Evolutionary conservation across 2,888 invertebrate genomes (phyloP).

Genomic region (Plemyria rubiginata): DNA sequence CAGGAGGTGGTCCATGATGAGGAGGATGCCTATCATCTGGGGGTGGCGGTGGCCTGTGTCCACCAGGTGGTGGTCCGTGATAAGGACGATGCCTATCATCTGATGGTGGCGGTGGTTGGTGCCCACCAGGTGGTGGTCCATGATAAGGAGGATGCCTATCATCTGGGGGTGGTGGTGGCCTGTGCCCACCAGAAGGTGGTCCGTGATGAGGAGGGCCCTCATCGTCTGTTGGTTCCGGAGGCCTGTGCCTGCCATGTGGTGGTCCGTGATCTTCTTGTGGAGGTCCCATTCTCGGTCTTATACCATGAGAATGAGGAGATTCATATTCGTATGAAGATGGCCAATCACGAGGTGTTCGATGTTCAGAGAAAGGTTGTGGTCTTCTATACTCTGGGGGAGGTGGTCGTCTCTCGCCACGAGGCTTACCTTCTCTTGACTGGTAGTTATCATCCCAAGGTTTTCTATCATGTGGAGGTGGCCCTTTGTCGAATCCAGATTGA

Average conservation of each 20-base stretch:
- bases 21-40: background rate
- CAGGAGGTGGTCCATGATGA: background rate
- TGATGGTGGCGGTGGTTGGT: background rate
- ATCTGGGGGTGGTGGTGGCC: background rate
- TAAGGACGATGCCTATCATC: background rate
- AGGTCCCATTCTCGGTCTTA: background rate
- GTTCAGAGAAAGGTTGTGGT: background rate
- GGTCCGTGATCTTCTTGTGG: background rate
- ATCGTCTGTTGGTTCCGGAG: constrained; percentile 14
- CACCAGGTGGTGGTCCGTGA: background rate
- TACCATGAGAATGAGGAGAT: background rate
- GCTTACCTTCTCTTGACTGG: background rate
- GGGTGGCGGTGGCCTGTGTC: background rate
- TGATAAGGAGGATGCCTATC: background rate
- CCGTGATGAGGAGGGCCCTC: constrained; percentile 8
- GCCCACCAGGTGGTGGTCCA: background rate
- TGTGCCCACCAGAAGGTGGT: constrained; percentile 8
- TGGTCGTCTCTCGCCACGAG: background rate
- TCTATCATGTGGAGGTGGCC: background rate
- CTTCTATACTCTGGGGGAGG: background rate
- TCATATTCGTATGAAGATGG: background rate
- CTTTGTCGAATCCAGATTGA: background rate
- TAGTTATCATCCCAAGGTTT: background rate
- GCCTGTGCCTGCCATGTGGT: background rate
- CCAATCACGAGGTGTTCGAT: background rate